These are phyloP conservation scores for Ophion obscuratus DNA, from an alignment of 2,888 invertebrate species.

Conservation along the genomic window DNA sequence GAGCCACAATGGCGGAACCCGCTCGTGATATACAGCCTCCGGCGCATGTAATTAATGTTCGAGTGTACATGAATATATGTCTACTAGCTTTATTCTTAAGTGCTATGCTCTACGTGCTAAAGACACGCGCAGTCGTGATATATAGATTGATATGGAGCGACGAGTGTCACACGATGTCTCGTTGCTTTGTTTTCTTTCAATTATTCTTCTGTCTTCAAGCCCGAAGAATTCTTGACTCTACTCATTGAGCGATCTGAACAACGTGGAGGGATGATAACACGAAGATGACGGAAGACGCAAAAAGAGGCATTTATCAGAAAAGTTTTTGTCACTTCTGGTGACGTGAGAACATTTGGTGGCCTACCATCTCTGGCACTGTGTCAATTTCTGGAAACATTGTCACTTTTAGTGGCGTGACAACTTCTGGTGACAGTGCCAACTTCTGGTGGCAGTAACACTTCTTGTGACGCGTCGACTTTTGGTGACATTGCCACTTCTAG, in stretches of 20 bases:
- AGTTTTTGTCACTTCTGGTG: neutral
- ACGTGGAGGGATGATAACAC: neutral
- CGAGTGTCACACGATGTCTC: neutral
- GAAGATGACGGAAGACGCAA: neutral
- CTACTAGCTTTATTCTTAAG: slow-evolving; percentile 20
- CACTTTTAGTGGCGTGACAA: no score
- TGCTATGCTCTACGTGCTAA: neutral
- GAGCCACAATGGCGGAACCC: slow-evolving; percentile 58
- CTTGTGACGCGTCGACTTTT: no score
- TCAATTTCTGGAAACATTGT: no score
- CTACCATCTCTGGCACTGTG: no score
- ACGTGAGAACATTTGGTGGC: no score
- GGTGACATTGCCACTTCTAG: no score
- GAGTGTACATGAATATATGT: slow-evolving; percentile 14
- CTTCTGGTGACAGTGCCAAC: no score
- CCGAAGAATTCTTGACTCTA: neutral
- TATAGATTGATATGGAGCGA: neutral
- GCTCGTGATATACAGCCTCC: slow-evolving; percentile 31
- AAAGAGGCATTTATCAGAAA: neutral
- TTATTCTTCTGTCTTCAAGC: neutral
- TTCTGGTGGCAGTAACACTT: no score
- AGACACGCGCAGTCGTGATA: neutral
- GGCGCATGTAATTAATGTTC: slow-evolving; percentile 56
- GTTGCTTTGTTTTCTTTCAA: neutral
- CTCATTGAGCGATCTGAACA: neutral